These are phyloP conservation scores for Ceryle rudis DNA, from an alignment of 2,797 vertebrate species.

Conservation along the genomic window DNA sequence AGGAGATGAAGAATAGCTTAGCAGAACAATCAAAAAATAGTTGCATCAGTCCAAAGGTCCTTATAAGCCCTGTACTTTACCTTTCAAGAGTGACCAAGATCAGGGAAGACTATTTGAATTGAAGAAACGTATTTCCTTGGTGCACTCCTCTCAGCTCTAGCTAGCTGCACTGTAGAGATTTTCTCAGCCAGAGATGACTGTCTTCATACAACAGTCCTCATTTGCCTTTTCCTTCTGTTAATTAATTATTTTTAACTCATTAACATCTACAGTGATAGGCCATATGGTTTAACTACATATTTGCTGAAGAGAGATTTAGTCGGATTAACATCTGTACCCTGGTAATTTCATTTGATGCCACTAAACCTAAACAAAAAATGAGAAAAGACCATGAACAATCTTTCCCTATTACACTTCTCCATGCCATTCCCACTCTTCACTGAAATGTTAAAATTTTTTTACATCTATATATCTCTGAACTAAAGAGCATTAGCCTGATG, in stretches of 20 bases:
- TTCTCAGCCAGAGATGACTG: not conserved
- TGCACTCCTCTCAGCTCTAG: not conserved
- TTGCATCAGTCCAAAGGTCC: not conserved
- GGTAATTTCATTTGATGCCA: not conserved
- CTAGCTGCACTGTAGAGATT: not conserved
- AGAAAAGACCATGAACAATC: not conserved
- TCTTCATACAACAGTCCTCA: not conserved
- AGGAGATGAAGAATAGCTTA: not conserved
- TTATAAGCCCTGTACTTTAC: not conserved
- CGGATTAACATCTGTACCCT: not conserved
- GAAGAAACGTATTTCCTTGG: not conserved
- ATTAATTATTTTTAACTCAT: not conserved
- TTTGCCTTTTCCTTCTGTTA: not conserved
- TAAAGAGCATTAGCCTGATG: not conserved
- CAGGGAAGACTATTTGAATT: not conserved
- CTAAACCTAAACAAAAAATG: not conserved
- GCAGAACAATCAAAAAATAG: not conserved
- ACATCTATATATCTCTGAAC: not conserved
- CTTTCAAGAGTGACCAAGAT: not conserved
- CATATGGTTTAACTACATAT: not conserved
- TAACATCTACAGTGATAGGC: not conserved
- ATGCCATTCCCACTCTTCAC: not conserved
- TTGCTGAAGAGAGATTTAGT: not conserved
- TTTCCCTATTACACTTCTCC: not conserved
- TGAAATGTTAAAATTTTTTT: not conserved